Conservation (phyloP, 2,888 invertebrate species). For the Heteropelma amictum region DNA sequence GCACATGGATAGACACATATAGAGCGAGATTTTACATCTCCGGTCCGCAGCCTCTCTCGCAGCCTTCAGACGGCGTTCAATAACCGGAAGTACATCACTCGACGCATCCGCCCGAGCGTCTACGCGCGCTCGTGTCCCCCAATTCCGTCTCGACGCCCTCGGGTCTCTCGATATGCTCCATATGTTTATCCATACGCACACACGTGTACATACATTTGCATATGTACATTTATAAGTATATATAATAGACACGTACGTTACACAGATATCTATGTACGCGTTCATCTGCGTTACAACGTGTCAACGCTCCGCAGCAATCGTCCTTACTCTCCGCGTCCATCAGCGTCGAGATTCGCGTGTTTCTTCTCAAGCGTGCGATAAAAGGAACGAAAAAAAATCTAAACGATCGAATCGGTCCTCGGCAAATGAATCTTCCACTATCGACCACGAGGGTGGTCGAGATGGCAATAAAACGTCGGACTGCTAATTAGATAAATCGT, state of each 20-base stretch:
- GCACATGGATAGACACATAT: not conserved
- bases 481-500: slow-evolving; percentile 41
- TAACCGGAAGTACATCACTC: slow-evolving; percentile 76
- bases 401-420: not conserved
- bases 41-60: slow-evolving; percentile 52
- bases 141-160: slow-evolving; percentile 70
- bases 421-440: not conserved
- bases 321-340: slow-evolving; percentile 16
- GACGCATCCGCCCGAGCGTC: slow-evolving; percentile 76
- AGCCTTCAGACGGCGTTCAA: slow-evolving; percentile 68
- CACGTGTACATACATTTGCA: not conserved
- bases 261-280: not conserved
- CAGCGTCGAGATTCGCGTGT: slow-evolving; percentile 26
- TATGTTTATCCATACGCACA: not conserved
- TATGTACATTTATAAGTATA: no score
- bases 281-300: slow-evolving; percentile 1
- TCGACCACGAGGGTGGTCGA: slow-evolving; percentile 32
- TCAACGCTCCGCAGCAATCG: slow-evolving; percentile 3
- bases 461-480: no score
- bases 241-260: no score
- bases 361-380: not conserved
- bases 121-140: slow-evolving; percentile 70
- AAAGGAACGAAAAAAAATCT: not conserved
- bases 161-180: slow-evolving; percentile 43
- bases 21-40: slow-evolving; percentile 7